Conservation (phyloP, 2,888 invertebrate species). For the Netelia virgata region DNA sequence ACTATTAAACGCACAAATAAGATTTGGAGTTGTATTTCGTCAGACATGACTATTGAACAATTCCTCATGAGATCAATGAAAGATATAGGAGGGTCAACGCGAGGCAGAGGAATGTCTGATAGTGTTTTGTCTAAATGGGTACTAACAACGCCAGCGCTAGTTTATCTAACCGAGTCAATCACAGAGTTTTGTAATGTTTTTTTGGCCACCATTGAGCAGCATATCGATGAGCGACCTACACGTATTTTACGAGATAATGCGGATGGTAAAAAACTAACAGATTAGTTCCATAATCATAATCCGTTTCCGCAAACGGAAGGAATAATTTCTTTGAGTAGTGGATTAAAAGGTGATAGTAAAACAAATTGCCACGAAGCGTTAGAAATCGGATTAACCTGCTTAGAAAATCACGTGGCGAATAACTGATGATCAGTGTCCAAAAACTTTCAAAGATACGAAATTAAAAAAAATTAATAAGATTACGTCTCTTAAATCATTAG, state of each 20-base stretch:
- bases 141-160: constrained; percentile 56
- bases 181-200: constrained; percentile 66
- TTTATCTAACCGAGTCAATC: constrained; percentile 69
- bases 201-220: not conserved
- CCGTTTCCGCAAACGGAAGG: constrained; percentile 5
- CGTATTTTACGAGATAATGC: not conserved
- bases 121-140: constrained; percentile 20
- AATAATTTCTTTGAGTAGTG: constrained; percentile 31
- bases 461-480: no score
- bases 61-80: constrained; percentile 19
- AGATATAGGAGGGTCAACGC: constrained; percentile 16
- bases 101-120: constrained; percentile 12
- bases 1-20: constrained; percentile 66
- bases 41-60: constrained; percentile 31
- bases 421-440: no score
- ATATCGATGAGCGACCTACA: not conserved
- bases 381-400: no score
- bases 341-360: not conserved
- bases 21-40: constrained; percentile 46
- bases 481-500: no score
- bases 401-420: no score
- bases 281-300: constrained; percentile 68
- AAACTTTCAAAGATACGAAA: no score
- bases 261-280: constrained; percentile 7
- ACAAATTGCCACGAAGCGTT: constrained; percentile 34